These are phyloP conservation scores for Pseudorasbora parva DNA, from an alignment of 2,113 vertebrate species.

Conservation along the genomic window DNA sequence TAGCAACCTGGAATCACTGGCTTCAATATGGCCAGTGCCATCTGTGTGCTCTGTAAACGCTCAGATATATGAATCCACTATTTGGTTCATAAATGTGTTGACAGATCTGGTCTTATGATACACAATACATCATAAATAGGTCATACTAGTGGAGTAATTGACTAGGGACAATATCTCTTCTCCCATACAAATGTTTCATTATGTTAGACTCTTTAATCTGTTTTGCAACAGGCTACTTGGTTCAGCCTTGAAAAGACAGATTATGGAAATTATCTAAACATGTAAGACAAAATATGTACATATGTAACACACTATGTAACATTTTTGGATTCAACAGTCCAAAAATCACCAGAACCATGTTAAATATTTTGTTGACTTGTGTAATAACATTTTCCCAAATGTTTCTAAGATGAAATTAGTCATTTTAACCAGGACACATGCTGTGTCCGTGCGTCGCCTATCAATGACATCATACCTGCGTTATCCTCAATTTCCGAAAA, in stretches of 20 bases:
- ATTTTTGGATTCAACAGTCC: too few species aligned
- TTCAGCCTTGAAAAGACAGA: not conserved
- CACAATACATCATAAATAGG: not conserved
- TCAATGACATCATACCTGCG: too few species aligned
- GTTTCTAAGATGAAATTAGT: too few species aligned
- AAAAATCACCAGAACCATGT: too few species aligned
- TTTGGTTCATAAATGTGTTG: not conserved
- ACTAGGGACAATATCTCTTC: not conserved
- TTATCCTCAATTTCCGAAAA: too few species aligned
- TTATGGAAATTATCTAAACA: not conserved
- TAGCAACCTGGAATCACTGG: slow-evolving; percentile 56
- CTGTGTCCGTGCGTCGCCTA: too few species aligned
- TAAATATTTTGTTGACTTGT: too few species aligned
- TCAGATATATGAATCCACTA: not conserved
- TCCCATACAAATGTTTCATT: not conserved
- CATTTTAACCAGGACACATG: too few species aligned
- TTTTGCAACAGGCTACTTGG: not conserved
- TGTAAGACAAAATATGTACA: too few species aligned
- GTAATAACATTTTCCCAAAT: too few species aligned
- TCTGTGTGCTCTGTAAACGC: not conserved
- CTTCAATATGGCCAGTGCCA: slow-evolving; percentile 28
- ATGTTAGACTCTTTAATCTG: not conserved
- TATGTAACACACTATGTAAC: too few species aligned
- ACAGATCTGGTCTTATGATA: not conserved
- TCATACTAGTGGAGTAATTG: slow-evolving; percentile 6